Base-by-base conservation (phyloP, 2,113 vertebrate species). In the Laticauda colubrina region DNA sequence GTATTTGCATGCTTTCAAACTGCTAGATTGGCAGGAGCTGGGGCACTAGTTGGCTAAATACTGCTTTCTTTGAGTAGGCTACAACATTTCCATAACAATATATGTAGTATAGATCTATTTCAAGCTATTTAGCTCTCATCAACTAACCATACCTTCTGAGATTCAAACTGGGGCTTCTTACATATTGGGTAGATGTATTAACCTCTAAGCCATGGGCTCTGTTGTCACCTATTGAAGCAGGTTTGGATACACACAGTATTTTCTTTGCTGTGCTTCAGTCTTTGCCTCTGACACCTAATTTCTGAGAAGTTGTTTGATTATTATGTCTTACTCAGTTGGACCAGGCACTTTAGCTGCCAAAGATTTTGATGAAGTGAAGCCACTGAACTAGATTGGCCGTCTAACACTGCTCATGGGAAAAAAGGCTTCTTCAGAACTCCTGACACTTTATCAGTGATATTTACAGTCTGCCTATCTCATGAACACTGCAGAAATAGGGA, bases 291-390 rank as follows among this genome's bases (percentile, higher is more conserved):
- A 92, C 92, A 51, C 53, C 1, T 23, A 85, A 92, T 92, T 92
- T 89, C 88, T 88, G 81, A n/a, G 53, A 54, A 92, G 69, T 64
- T 85, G 75, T 89, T 93, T 53, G 88, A 93, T 89, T 43, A 93
- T 93, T 89, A 93, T 39, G 51, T 53, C 55, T 89, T 85, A 55
- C 88, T 86, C 21, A 3, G 92, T 59, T 93, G 85, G 92, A 89
- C 43, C 88, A 89, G 85, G 69, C 69, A 85, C 88, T 93, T 89
- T 89, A 85, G 75, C 87, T 92, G 89, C 64, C 93, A 89, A 81
- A 59, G 20, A 4, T n/a, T 59, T 88, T 90, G 88, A 90, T 59
- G 48, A 92, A 87, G 88, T 26, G 14, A 12, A 59, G 55, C 55
- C 48, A 23, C 23, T 23, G 26, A 81, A 57, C 45, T 53, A 34